These are phyloP conservation scores for Trigoniulus corallinus DNA, from an alignment of 1,140 invertebrate genomes.

Conservation along the genomic window DNA sequence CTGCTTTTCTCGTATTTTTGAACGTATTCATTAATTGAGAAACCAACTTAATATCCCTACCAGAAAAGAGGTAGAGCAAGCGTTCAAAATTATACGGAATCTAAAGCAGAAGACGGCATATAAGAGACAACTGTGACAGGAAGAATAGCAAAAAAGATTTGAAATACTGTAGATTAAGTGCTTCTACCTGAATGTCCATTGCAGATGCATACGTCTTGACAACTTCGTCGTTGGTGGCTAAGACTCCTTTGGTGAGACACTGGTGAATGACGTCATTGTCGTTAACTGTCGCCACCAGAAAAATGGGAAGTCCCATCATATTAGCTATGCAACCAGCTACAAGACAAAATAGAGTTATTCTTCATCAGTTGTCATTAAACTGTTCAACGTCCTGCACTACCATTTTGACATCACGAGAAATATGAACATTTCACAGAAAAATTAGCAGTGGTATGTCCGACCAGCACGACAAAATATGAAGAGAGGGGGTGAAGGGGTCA, in stretches of 20 bases:
- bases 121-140: not conserved
- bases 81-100: constrained; percentile 13
- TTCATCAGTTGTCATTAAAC: not conserved
- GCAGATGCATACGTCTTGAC: constrained; percentile 25
- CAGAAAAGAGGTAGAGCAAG: no score
- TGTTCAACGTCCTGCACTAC: not conserved
- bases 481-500: no score
- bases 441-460: no score
- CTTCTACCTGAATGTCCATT: constrained; percentile 30
- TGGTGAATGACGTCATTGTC: constrained; percentile 25
- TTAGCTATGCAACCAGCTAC: constrained; percentile 25
- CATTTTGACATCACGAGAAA: no score
- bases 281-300: constrained; percentile 27
- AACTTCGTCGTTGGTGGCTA: constrained; percentile 15
- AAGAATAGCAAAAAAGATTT: no score
- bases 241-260: constrained; percentile 22
- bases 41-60: no score
- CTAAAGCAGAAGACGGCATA: not conserved
- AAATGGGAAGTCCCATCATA: constrained; percentile 28
- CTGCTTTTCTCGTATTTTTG: no score
- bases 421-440: no score
- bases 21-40: no score
- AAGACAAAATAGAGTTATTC: no score
- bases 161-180: not conserved
- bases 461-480: no score